Conservation (phyloP, 92 coral and sea anemone genomes). For the Porites lobata region DNA sequence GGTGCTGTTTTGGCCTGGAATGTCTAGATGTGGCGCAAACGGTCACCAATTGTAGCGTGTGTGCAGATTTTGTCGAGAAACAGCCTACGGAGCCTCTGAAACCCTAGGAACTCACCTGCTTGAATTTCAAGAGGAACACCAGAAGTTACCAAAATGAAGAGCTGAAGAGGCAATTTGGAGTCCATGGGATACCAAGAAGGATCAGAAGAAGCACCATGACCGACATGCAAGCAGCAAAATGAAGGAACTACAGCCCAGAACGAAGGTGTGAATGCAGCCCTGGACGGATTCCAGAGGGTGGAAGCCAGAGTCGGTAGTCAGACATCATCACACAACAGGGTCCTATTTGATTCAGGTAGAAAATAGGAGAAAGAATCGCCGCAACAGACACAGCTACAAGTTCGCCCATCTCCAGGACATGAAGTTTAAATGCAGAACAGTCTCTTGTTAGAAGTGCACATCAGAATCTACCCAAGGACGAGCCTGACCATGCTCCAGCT, state of each 20-base stretch:
- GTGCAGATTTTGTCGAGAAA: conserved; percentile 18
- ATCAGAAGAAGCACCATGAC: no score
- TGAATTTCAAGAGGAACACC: conserved; percentile 31
- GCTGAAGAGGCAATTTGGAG: conserved; percentile 35
- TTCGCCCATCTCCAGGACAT: conserved; percentile 5
- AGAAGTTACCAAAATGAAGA: conserved; percentile 32
- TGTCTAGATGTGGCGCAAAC: conserved; percentile 23
- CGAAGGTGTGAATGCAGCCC: neutral
- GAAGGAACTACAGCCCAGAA: no score
- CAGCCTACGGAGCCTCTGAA: conserved; percentile 24
- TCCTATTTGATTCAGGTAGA: conserved; percentile 7
- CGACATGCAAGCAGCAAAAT: no score
- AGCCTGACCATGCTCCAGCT: no score
- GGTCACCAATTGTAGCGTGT: conserved; percentile 18
- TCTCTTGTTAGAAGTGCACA: no score
- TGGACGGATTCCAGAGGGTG: neutral
- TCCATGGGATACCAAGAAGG: conserved; percentile 30
- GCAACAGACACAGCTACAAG: conserved; percentile 9
- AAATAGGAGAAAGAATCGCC: conserved; percentile 14
- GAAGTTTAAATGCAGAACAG: no score
- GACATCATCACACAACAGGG: neutral
- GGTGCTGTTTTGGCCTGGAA: conserved; percentile 26
- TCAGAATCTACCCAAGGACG: no score
- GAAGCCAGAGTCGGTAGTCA: neutral
- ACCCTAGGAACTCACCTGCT: conserved; percentile 36